Evolutionary conservation across 92 coral and sea anemone species (phyloP).

Genomic region (Porites divaricata): DNA sequence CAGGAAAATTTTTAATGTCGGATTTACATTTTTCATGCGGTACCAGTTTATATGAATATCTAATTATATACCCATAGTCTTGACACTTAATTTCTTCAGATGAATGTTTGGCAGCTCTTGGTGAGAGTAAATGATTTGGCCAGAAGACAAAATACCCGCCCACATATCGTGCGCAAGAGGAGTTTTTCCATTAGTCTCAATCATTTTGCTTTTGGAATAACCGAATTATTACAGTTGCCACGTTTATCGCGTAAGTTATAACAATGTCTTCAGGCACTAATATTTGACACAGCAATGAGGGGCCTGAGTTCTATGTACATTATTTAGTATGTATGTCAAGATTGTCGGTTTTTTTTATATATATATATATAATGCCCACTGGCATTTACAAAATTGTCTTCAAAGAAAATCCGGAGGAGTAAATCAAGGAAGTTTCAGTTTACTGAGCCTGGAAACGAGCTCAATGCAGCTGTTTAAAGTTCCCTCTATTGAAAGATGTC

Average conservation of each 20-base stretch:
- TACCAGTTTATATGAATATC: too few relatives aligned
- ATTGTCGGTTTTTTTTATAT: too few relatives aligned
- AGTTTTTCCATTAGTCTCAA: not conserved
- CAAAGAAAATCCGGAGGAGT: not conserved
- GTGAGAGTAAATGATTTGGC: not conserved
- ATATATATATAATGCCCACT: too few relatives aligned
- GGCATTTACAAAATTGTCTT: not conserved
- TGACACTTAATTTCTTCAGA: constrained; percentile 1
- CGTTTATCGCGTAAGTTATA: not conserved
- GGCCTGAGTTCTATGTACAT: not conserved
- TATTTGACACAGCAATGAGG: not conserved
- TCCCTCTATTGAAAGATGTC: not conserved
- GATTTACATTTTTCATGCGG: too few relatives aligned
- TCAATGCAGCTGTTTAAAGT: not conserved
- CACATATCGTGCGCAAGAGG: not conserved
- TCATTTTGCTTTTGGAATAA: not conserved
- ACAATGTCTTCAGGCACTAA: not conserved
- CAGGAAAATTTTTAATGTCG: too few relatives aligned
- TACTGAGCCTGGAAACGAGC: not conserved
- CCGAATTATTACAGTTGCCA: not conserved
- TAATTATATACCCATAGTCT: too few relatives aligned
- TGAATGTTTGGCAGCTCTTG: constrained; percentile 1
- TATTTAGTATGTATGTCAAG: not conserved
- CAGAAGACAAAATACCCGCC: constrained; percentile 26
- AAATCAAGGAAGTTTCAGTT: not conserved